Base-by-base conservation (phyloP, 2,888 invertebrate species). In the Helicoverpa assulta region DNA sequence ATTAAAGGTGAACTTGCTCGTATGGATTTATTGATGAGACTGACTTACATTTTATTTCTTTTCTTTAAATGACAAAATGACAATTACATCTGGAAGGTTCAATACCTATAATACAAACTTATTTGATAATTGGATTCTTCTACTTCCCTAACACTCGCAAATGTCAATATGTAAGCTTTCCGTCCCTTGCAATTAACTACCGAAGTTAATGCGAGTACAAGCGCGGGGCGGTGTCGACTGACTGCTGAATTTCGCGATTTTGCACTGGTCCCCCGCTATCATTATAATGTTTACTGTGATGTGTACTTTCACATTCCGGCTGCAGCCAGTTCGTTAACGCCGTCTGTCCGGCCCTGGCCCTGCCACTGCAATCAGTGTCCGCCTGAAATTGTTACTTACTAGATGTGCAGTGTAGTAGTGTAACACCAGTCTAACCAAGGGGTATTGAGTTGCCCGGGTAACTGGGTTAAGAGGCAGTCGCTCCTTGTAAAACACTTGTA, bases 191-290 rank as follows among this genome's bases (percentile, higher is more conserved):
- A 26, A 19, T 50, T 33, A 73, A 62, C 40, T 37, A 21, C 33
- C 59, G 52, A 62, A 75, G 62, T 75, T 56, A 66, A 65, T 70
- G 40, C 62, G 12, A 4, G 58, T 55, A 66, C 73, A 74, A 0
- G 70, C 14, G 8, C 61, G 50, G 52, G 76, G 75, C 65, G 76
- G 70, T 1, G 33, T 16, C 14, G 6, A n/a, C 43, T 3, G 52
- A 60, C 29, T 21, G 52, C 55, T 43, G 69, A 59, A 63, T 64
- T 60, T 37, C 60, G 63, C 55, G 21, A 3, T 10, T 18, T 21
- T 40, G 52, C 5, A 5, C 37, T 12, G 2, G 12, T 12, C 19
- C 43, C 55, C 51, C 2, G 51, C 51, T 19, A 52, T 56, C 10
- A 70, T 61, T 62, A 68, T 62, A 12, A 57, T 50, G 59, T 74